Base-by-base conservation (phyloP, 1,140 invertebrate species). In the Drosophila micromelanica region DNA sequence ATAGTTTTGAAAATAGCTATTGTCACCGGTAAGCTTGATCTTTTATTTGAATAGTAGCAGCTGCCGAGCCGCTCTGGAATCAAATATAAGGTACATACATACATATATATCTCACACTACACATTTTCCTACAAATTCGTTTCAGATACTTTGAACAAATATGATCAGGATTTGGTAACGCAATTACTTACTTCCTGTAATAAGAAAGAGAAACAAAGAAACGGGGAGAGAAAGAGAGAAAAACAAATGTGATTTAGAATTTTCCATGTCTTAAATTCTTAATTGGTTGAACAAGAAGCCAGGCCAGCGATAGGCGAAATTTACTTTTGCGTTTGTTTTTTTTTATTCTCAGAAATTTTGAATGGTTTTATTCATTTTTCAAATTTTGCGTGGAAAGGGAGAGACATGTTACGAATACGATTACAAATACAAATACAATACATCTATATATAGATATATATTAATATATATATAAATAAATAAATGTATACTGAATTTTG, bases 161-260 rank as follows among this genome's bases (percentile, higher is more conserved):
- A 62, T 60, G 68, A 87, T 57, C 75, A 71, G 65, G 59, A 57
- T 82, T 87, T 52, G 57, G 52, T 73, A 72, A 87, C 84, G 72
- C 76, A 79, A 78, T 89, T 84, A 89, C 85, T 90, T 90, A 90
- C 85, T 90, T 90, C 85, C 85, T 90, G 85, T 73, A 89, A 90
- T 65, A 86, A 80, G 69, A 85, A 85, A 78, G 73, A 85, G 63
- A 85, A 63, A 82, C 52, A 71, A 42, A 77, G 68, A 65, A 75
- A 73, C 43, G 76, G 65, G 67, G 62, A 79, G 79, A 89, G 74
- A 78, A 70, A 86, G 69, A 86, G 63, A 87, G 67, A 75, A 70
- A 68, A 64, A 77, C 72, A 74, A 63, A 72, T 69, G 45, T 75
- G 80, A 72, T 85, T 85, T 74, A 80, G 59, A 90, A 73, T 78